A percentile compares a stretch with the other conserved stretches of the same genome.
phyloP scores from a whole-genome alignment of 2,888 invertebrate genomes.

The Achlya flavicornis region DNA sequence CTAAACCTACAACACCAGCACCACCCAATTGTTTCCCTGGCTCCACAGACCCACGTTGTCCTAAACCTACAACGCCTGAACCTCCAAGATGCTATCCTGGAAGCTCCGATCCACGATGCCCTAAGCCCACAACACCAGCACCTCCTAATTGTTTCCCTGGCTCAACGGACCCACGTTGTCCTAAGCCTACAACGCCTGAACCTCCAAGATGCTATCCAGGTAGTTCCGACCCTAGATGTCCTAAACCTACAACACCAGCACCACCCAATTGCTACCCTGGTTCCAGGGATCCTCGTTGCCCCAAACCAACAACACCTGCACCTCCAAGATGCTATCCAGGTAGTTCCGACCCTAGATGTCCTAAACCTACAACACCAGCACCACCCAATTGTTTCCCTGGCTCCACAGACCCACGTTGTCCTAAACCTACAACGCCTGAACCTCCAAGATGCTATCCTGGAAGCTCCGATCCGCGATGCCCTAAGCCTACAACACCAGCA shows the following conservation, averaged over 20 bases:
- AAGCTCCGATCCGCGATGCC: slow-evolving; percentile 44
- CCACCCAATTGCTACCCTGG: slow-evolving; percentile 35
- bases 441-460: slow-evolving; percentile 46
- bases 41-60: slow-evolving; percentile 38
- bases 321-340: slow-evolving; percentile 39
- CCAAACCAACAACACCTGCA: slow-evolving; percentile 34
- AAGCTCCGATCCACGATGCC: slow-evolving; percentile 45
- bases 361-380: slow-evolving; percentile 37
- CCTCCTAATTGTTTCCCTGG: slow-evolving; percentile 45
- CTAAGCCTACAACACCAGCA: slow-evolving; percentile 43
- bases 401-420: slow-evolving; percentile 40
- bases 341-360: slow-evolving; percentile 55
- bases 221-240: slow-evolving; percentile 43
- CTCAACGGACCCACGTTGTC: slow-evolving; percentile 29
- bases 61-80: slow-evolving; percentile 33
- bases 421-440: slow-evolving; percentile 30
- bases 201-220: slow-evolving; percentile 48
- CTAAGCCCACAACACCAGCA: slow-evolving; percentile 38
- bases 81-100: slow-evolving; percentile 50
- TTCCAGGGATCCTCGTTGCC: slow-evolving; percentile 44
- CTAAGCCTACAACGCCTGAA: slow-evolving; percentile 29
- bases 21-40: slow-evolving; percentile 46
- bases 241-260: slow-evolving; percentile 32
- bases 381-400: slow-evolving; percentile 44
- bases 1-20: slow-evolving; percentile 34